phyloP scores from a whole-genome alignment of 2,888 invertebrate species.

The Sialis lutaria region DNA sequence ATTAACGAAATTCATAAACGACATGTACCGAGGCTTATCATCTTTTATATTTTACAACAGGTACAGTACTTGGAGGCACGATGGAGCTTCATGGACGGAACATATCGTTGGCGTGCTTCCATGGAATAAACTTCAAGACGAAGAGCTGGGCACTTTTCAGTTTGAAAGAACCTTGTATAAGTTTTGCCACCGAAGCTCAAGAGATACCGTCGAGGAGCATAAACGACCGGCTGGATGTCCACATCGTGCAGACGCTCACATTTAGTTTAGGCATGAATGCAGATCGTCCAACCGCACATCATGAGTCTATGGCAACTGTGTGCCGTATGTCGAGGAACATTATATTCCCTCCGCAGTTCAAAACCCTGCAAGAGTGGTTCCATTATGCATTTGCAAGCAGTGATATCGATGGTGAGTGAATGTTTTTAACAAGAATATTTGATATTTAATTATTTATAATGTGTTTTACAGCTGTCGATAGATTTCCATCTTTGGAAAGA shows the following conservation, averaged over 20 bases:
- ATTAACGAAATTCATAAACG: background rate
- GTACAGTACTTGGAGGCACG: slow-evolving; percentile 73
- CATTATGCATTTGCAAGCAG: slow-evolving; percentile 89
- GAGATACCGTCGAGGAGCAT: slow-evolving; percentile 50
- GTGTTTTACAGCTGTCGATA: slow-evolving; percentile 55
- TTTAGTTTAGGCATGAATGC: slow-evolving; percentile 67
- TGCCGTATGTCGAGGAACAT: slow-evolving; percentile 82
- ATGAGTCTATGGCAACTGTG: slow-evolving; percentile 87
- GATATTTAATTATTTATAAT: background rate
- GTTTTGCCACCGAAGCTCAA: slow-evolving; percentile 86
- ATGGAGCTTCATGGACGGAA: slow-evolving; percentile 80
- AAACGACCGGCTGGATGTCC: slow-evolving; percentile 43
- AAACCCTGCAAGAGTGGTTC: slow-evolving; percentile 91
- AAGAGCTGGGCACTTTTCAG: slow-evolving; percentile 95
- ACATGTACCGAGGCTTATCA: too few relatives aligned
- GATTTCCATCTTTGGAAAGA: slow-evolving; percentile 76
- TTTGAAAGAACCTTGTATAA: slow-evolving; percentile 79
- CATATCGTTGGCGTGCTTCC: slow-evolving; percentile 90
- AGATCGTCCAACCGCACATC: slow-evolving; percentile 41
- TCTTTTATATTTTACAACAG: slow-evolving; percentile 19
- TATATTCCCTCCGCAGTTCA: slow-evolving; percentile 89
- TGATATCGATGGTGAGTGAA: slow-evolving; percentile 70
- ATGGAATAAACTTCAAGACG: slow-evolving; percentile 89
- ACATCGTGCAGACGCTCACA: slow-evolving; percentile 80
- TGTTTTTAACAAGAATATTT: slow-evolving; percentile 1